Conservation (phyloP, 1,140 invertebrate genomes). For the Sarcophaga bullata region DNA sequence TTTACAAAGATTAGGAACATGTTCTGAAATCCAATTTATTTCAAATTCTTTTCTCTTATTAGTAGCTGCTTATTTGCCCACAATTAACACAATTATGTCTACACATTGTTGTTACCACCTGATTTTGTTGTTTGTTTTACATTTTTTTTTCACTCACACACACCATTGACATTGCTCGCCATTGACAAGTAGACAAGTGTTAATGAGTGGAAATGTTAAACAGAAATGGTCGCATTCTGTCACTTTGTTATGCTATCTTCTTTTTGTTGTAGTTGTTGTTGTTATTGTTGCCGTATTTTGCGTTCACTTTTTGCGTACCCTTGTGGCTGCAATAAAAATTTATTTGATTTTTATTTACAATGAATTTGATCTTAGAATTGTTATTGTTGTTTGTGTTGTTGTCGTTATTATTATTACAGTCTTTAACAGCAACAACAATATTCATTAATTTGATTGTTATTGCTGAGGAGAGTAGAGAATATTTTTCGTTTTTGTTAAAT, state of each 20-base stretch:
- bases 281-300: too few species aligned
- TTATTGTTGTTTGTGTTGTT: slow-evolving; percentile 5
- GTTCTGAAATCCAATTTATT: too few species aligned
- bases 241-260: too few species aligned
- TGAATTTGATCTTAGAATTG: slow-evolving; percentile 8
- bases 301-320: too few species aligned
- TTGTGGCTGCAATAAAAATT: slow-evolving; percentile 5
- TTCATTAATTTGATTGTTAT: slow-evolving; percentile 7
- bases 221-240: neutral
- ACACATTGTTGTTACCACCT: neutral
- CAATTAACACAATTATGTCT: neutral
- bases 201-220: neutral
- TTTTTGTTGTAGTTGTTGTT: too few species aligned
- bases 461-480: neutral
- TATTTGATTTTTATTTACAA: neutral
- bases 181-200: slow-evolving; percentile 3
- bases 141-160: neutral
- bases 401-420: neutral
- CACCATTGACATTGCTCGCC: neutral
- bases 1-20: too few species aligned
- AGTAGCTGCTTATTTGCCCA: neutral
- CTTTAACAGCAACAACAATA: neutral
- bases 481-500: neutral
- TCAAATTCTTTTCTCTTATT: too few species aligned
- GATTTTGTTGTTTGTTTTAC: too few species aligned